Evolutionary conservation across 2,888 invertebrate genomes (phyloP).

Genomic region (Drosophila mercatorum): DNA sequence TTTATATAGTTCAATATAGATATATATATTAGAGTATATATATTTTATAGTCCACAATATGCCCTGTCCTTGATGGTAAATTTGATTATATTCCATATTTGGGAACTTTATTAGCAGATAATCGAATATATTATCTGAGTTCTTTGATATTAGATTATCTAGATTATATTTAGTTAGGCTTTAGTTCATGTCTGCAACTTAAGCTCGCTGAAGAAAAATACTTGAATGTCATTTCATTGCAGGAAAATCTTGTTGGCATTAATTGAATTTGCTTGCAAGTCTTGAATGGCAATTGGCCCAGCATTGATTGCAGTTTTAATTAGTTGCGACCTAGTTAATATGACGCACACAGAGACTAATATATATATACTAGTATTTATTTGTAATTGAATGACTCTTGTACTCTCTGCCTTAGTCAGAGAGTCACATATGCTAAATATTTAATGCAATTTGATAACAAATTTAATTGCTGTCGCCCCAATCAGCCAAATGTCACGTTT

Average conservation of each 20-base stretch:
- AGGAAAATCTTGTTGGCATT: constrained; percentile 5
- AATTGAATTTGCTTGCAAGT: constrained; percentile 29
- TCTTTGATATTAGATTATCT: not conserved
- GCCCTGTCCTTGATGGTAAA: too few relatives aligned
- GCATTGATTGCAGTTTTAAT: constrained; percentile 34
- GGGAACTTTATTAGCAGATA: too few relatives aligned
- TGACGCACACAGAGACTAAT: not conserved
- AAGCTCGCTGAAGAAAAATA: not conserved
- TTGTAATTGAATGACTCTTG: not conserved
- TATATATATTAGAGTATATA: too few relatives aligned
- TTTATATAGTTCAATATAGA: too few relatives aligned
- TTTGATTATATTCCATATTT: too few relatives aligned
- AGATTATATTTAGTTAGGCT: not conserved
- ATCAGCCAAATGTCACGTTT: not conserved
- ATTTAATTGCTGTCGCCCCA: constrained; percentile 1
- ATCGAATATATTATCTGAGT: too few relatives aligned
- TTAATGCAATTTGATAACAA: constrained; percentile 2
- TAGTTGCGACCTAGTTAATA: constrained; percentile 31
- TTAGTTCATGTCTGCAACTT: not conserved
- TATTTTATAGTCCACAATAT: too few relatives aligned
- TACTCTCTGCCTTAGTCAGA: not conserved
- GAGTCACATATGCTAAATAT: not conserved
- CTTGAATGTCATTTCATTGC: not conserved
- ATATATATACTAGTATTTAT: too few relatives aligned
- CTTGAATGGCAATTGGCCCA: constrained; percentile 11